phyloP scores from a whole-genome alignment of 2,797 vertebrate genomes.

The Catharus ustulatus region DNA sequence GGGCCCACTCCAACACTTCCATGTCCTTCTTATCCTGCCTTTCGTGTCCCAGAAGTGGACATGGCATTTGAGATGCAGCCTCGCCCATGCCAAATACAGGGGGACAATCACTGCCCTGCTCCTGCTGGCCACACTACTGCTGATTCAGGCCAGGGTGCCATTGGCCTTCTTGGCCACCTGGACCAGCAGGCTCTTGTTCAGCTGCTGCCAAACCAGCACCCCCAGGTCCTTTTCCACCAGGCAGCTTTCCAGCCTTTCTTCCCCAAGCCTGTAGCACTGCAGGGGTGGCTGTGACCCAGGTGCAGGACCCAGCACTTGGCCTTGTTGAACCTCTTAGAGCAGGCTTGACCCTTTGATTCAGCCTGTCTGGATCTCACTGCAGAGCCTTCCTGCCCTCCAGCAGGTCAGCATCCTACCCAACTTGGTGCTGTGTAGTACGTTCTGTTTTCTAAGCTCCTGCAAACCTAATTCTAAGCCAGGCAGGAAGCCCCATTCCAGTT shows the following conservation, averaged over 20 bases:
- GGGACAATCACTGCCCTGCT: not conserved
- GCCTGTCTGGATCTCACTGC: not conserved
- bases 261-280: not conserved
- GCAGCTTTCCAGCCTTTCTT: not conserved
- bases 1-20: not conserved
- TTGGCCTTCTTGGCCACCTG: not conserved
- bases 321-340: not conserved
- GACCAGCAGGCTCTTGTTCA: not conserved
- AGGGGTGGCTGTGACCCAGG: not conserved
- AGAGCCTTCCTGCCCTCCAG: not conserved
- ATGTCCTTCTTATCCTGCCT: not conserved
- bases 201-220: not conserved
- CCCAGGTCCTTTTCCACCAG: not conserved
- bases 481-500: not conserved
- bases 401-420: not conserved
- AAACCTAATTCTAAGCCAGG: not conserved
- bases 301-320: not conserved
- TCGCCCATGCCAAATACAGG: accelerated
- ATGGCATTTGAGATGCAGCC: not conserved
- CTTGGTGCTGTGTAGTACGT: not conserved
- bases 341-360: not conserved
- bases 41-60: not conserved
- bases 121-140: not conserved
- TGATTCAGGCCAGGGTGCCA: not conserved
- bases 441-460: not conserved